These are phyloP conservation scores for Thalassarche chlororhynchos DNA, from an alignment of 2,113 vertebrate genomes.

Conservation along the genomic window DNA sequence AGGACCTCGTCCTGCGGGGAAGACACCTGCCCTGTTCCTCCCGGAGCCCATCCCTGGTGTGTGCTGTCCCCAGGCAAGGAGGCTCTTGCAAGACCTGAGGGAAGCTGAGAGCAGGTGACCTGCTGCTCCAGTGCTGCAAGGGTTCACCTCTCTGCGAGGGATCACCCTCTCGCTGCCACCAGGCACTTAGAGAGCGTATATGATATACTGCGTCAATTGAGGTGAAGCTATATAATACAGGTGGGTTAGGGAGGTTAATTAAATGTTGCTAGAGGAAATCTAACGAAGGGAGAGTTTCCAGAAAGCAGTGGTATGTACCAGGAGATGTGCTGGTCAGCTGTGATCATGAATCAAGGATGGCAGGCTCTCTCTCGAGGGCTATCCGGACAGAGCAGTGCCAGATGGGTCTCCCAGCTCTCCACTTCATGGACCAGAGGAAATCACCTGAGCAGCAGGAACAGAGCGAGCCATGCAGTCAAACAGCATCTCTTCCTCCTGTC, in stretches of 20 bases:
- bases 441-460: background rate
- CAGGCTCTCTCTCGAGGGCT: background rate
- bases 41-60: background rate
- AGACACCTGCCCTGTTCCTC: background rate
- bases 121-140: background rate
- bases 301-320: background rate
- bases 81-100: background rate
- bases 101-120: background rate
- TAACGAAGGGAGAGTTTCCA: background rate
- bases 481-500: background rate
- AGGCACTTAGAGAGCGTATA: rapidly evolving
- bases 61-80: background rate
- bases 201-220: rapidly evolving
- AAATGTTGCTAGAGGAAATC: background rate
- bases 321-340: background rate
- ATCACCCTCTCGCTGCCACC: background rate
- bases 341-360: background rate
- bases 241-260: background rate
- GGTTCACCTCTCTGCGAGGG: background rate
- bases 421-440: background rate
- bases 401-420: background rate
- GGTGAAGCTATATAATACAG: background rate
- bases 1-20: background rate
- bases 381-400: background rate
- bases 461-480: background rate